A percentile compares a stretch with the other conserved stretches of the same genome.
phyloP scores from a whole-genome alignment of 2,888 invertebrate genomes.

The Heliconius ismenius region DNA sequence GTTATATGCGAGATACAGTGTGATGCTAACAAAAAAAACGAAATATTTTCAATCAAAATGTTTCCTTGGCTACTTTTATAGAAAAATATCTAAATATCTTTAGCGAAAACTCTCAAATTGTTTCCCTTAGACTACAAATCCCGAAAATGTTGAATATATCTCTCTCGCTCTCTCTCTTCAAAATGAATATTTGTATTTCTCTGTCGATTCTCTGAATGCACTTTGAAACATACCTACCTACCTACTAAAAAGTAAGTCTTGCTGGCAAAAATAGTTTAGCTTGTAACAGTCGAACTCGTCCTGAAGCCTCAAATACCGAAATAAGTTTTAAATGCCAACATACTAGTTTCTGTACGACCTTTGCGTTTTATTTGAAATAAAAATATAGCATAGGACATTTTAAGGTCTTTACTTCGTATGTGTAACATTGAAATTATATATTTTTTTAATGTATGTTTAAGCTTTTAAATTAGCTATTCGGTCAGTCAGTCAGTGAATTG shows the following conservation, averaged over 20 bases:
- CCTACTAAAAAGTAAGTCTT: background rate
- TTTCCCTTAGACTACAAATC: background rate
- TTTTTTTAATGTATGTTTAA: background rate
- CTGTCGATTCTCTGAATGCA: background rate
- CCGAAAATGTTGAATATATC: no score
- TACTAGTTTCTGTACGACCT: conserved; percentile 32
- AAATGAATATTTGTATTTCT: background rate
- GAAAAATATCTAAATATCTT: no score
- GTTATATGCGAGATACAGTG: no score
- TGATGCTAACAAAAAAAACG: no score
- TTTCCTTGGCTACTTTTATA: no score
- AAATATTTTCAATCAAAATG: no score
- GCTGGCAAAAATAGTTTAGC: background rate
- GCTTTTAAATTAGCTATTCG: background rate
- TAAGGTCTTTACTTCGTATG: conserved; percentile 19
- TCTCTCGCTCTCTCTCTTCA: no score
- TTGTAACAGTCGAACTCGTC: conserved; percentile 14
- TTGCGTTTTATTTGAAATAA: conserved; percentile 29
- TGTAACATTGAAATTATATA: background rate
- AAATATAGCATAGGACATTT: conserved; percentile 20
- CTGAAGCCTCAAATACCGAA: conserved; percentile 28
- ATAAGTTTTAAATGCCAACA: conserved; percentile 35
- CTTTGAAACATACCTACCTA: background rate
- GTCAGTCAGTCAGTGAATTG: background rate
- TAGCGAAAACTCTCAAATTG: no score